Evolutionary conservation across 2,113 vertebrate genomes (phyloP), one percentile per base, ranked within the genome.

Genomic region (Vicugna pacos): DNA sequence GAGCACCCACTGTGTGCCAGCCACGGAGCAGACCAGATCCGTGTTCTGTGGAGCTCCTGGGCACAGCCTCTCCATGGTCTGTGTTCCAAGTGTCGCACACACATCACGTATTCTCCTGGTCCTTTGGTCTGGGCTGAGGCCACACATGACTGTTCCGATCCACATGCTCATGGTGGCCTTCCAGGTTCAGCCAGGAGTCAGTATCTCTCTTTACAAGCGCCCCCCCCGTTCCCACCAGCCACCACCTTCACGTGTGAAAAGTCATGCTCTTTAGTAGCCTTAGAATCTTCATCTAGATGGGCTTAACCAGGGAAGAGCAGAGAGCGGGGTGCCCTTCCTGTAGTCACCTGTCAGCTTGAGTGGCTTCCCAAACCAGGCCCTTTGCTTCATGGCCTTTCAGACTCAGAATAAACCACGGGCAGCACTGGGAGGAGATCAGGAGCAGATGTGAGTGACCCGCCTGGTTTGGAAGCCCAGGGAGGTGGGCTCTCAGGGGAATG

Each of bases 11-110:
- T 8, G 20, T 5, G 0, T 16, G 30, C 81, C 24, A 26, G 17
- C 65, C 56, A 52, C n/a, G 26, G 42, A n/a, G 26, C 38, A 62
- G 22, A 26, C 60, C 54, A 42, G 16, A 42, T 26, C 50, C 20
- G 0, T 0, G 0, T 20, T 30, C 20, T 0, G 4, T 3, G 2
- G 32, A 28, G 30, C 73, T 38, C 20, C 32, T 4, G 2, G 9
- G 54, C 60, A 2, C n/a, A 7, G 77, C 52, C 81, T 32, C 19
- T 38, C 64, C 0, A 0, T 9, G 32, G 6, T 42, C 38, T 17
- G 3, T 3, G 11, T 86, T 65, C 56, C 16, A 16, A 0, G 11
- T 35, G 13, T 32, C 13, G 1, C 2, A 22, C 22, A 20, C 16
- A 35, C 35, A 30, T 28, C 77, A 30, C 3, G 0, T 0, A 16